Conservation (phyloP, 2,797 vertebrate genomes). For the Arvicola amphibius region DNA sequence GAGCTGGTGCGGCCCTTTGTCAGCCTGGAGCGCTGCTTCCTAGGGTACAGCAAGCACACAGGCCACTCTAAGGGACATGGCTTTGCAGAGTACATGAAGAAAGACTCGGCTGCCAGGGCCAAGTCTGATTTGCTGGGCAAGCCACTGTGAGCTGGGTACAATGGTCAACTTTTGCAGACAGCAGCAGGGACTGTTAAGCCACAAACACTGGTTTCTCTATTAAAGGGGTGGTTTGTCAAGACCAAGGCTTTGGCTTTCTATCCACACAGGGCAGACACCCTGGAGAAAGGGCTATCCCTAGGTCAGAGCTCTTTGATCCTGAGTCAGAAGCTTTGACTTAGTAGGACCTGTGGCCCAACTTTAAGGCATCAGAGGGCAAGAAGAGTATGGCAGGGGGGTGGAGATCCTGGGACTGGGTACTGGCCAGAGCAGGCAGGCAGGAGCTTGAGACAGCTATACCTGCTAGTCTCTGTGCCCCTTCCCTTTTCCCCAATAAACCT, state of each 20-base stretch:
- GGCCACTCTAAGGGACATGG: constrained; percentile 97
- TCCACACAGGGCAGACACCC: background rate
- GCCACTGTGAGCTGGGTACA: constrained; percentile 85
- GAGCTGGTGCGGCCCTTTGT: constrained; percentile 95
- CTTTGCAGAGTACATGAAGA: constrained; percentile 98
- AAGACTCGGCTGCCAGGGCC: constrained; percentile 94
- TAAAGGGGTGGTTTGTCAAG: constrained; percentile 19
- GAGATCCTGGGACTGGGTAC: background rate
- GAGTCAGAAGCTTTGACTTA: constrained; percentile 71
- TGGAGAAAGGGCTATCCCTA: background rate
- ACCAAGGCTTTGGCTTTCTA: constrained; percentile 61
- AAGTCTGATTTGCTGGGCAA: constrained; percentile 95
- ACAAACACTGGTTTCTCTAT: constrained; percentile 6
- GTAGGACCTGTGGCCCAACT: constrained; percentile 29
- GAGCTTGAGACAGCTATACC: constrained; percentile 31
- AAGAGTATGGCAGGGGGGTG: background rate
- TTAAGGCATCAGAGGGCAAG: constrained; percentile 81
- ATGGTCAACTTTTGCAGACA: background rate
- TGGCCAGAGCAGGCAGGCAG: constrained; percentile 42
- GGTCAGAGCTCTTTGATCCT: constrained; percentile 79
- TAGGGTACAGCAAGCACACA: constrained; percentile 91
- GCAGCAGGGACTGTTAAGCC: background rate
- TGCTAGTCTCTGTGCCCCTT: background rate
- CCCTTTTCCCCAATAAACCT: too few species aligned
- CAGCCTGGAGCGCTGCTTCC: constrained; percentile 95